Conservation (phyloP, 2,113 vertebrate genomes). For the Notarius lentiginosus region DNA sequence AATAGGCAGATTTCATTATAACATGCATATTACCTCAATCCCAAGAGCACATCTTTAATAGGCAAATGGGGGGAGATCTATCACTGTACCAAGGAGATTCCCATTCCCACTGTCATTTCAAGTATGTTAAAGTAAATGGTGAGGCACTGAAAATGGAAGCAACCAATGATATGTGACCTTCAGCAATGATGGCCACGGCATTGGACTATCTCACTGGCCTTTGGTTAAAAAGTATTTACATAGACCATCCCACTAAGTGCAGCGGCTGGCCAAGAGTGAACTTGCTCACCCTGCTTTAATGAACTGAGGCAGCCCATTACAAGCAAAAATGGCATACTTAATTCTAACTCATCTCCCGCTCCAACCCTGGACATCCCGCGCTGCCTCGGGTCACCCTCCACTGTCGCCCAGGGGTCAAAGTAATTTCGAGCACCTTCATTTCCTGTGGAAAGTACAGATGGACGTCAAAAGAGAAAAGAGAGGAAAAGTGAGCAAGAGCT, state of each 20-base stretch:
- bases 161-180: constrained; percentile 76
- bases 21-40: constrained; percentile 81
- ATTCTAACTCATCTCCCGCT: constrained; percentile 93
- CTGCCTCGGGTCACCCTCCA: constrained; percentile 91
- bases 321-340: constrained; percentile 96
- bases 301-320: constrained; percentile 93
- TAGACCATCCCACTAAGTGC: constrained; percentile 56
- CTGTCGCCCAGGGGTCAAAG: constrained; percentile 89
- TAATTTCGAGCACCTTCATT: constrained; percentile 92
- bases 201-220: constrained; percentile 52
- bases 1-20: constrained; percentile 85
- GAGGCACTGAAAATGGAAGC: constrained; percentile 65
- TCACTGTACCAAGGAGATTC: constrained; percentile 58
- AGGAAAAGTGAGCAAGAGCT: constrained; percentile 55
- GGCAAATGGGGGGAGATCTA: constrained; percentile 68
- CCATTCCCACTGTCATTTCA: constrained; percentile 59
- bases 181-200: constrained; percentile 68
- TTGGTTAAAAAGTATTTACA: constrained; percentile 75
- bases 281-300: constrained; percentile 88
- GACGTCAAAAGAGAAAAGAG: constrained; percentile 62
- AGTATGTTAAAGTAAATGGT: constrained; percentile 56
- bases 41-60: constrained; percentile 79
- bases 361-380: constrained; percentile 80
- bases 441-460: constrained; percentile 90
- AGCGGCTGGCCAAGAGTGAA: constrained; percentile 66